Conservation (phyloP, 2,113 vertebrate genomes). For the Trinectes maculatus region DNA sequence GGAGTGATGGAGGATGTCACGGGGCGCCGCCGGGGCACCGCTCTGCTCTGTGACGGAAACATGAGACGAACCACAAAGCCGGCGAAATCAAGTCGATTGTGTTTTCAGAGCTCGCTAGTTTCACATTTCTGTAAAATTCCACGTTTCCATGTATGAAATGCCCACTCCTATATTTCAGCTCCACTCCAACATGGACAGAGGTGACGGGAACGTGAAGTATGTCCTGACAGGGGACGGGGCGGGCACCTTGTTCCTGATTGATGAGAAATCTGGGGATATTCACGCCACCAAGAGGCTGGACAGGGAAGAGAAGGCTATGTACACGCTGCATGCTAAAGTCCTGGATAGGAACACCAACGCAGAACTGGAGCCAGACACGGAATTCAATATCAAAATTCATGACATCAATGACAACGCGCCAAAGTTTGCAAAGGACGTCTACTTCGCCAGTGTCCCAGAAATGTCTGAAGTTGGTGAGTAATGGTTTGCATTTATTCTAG, state of each 20-base stretch:
- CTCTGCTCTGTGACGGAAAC: slow-evolving; percentile 14
- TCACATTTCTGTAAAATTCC: too few relatives aligned
- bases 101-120: background rate
- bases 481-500: background rate
- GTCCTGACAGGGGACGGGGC: slow-evolving; percentile 95
- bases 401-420: slow-evolving; percentile 99
- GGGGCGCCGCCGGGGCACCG: too few relatives aligned
- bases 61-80: background rate
- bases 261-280: slow-evolving; percentile 98
- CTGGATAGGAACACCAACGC: slow-evolving; percentile 89
- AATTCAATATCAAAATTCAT: slow-evolving; percentile 98
- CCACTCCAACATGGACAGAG: slow-evolving; percentile 97
- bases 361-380: slow-evolving; percentile 94
- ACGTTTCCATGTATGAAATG: background rate
- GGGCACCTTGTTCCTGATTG: slow-evolving; percentile 92
- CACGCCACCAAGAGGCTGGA: slow-evolving; percentile 96
- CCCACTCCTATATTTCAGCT: slow-evolving; percentile 78
- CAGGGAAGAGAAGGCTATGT: slow-evolving; percentile 94
- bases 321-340: slow-evolving; percentile 93
- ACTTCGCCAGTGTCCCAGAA: slow-evolving; percentile 91
- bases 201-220: slow-evolving; percentile 94
- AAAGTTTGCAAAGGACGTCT: slow-evolving; percentile 91
- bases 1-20: slow-evolving; percentile 53
- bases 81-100: background rate
- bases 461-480: slow-evolving; percentile 97